Evolutionary conservation across 2,113 vertebrate species (phyloP), one percentile per base, ranked within the genome.

Genomic region (Corythoichthys intestinalis): DNA sequence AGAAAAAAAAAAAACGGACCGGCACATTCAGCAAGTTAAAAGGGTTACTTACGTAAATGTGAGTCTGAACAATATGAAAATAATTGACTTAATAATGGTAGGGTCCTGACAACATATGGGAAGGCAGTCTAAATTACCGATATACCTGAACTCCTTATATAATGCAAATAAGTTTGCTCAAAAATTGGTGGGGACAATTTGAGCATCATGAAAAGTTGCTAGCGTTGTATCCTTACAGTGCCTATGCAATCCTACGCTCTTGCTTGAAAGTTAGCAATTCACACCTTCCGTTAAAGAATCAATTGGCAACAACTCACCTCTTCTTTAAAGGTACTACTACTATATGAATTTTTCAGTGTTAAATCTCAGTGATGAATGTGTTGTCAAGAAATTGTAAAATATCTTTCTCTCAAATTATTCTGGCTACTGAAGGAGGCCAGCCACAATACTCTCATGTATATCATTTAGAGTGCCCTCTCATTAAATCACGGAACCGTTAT

Each of bases 391-490:
- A 77, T 73, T 65, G 56, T 70, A 79, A 44, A 7, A 44, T 44
- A 44, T 7, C 65, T 67, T 54, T 64, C 71, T 74, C 62, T 71
- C 11, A 50, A 67, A 66, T 81, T 73, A 66, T 73, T 71, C 79
- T 76, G 49, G 59, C 67, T 49, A 60, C 73, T 54, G 70, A 69
- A 71, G 53, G 74, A 69, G 73, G 73, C 60, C 68, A 73, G 67
- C 14, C 72, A 71, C 69, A 80, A 28, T 72, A 69, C 73, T 77
- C 37, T 61, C 15, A 67, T 72, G 44, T 67, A 66, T 11, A 70
- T 80, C 56, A 70, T 75, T 70, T 67, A 37, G 39, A 35, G 46
- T 75, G 71, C 77, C 67, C 72, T 53, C 44, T 63, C 48, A 61
- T 53, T 35, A 68, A 35, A 67, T 75, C 46, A 69, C 38, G 76